A percentile compares a stretch with the other conserved stretches of the same genome.
Evolutionary conservation across 2,113 vertebrate genomes (phyloP).

Genomic region (Columba livia): DNA sequence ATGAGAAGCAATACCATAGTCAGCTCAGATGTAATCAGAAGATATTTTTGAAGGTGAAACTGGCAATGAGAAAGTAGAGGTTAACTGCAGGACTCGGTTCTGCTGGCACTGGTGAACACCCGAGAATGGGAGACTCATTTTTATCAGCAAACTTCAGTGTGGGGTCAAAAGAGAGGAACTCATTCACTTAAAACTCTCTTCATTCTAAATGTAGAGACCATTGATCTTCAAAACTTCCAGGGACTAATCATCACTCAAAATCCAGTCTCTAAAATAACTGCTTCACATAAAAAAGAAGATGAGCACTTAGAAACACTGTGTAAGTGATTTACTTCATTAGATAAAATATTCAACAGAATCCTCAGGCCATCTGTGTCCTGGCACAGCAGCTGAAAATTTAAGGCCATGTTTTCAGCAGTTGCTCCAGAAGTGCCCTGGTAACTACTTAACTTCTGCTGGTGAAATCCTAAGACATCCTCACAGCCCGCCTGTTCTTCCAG

Average conservation of each 20-base stretch:
- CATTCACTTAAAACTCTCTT: conserved; percentile 53
- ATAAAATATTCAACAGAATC: background rate
- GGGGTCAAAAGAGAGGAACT: conserved; percentile 51
- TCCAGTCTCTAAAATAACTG: background rate
- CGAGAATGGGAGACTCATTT: conserved; percentile 7
- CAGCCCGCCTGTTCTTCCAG: background rate
- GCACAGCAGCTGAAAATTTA: background rate
- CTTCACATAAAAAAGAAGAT: background rate
- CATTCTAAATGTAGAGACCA: conserved; percentile 41
- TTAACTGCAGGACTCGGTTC: conserved; percentile 37
- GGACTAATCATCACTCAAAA: background rate
- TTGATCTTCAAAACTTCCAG: background rate
- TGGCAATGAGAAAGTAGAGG: background rate
- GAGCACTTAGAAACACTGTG: background rate
- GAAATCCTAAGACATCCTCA: background rate
- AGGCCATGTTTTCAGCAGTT: background rate
- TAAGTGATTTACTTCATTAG: background rate
- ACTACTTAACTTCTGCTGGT: background rate
- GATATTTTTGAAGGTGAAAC: background rate
- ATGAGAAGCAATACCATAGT: background rate
- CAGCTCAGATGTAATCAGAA: background rate
- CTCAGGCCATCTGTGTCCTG: background rate
- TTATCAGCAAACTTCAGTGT: background rate
- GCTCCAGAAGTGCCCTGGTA: background rate
- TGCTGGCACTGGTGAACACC: background rate